These are phyloP conservation scores for Neostethus bicornis DNA, from an alignment of 2,797 vertebrate species.

Conservation along the genomic window DNA sequence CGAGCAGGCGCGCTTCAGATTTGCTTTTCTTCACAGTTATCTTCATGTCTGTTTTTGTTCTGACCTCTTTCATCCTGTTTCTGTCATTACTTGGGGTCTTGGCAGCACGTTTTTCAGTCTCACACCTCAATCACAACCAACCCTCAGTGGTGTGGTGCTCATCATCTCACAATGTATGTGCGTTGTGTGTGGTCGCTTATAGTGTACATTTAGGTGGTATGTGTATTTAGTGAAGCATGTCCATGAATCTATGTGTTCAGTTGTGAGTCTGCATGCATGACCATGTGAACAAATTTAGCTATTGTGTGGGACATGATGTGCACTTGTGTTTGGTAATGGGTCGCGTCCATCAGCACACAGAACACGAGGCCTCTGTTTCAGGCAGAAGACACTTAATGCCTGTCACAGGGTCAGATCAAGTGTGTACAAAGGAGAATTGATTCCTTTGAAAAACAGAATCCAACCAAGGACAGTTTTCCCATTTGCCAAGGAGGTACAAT, in stretches of 20 bases:
- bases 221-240: conserved; percentile 6
- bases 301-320: conserved; percentile 11
- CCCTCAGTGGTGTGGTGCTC: conserved; percentile 26
- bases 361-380: conserved; percentile 63
- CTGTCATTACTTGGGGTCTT: conserved; percentile 40
- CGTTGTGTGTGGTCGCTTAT: background rate
- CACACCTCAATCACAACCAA: conserved; percentile 30
- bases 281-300: conserved; percentile 12
- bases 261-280: conserved; percentile 26
- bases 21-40: conserved; percentile 22
- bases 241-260: conserved; percentile 1
- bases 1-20: too few species aligned
- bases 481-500: conserved; percentile 73
- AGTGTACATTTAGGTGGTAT: conserved; percentile 7
- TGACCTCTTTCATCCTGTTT: conserved; percentile 32
- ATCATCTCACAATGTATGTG: conserved; percentile 21
- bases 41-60: conserved; percentile 20
- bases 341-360: conserved; percentile 69
- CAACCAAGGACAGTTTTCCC: conserved; percentile 79
- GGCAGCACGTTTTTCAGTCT: conserved; percentile 25
- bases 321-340: conserved; percentile 63
- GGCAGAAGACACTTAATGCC: conserved; percentile 81
- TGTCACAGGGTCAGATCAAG: conserved; percentile 87
- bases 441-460: conserved; percentile 79
- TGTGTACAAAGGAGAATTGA: conserved; percentile 91